Conservation (phyloP, 2,888 invertebrate species). For the Ametastegia equiseti region DNA sequence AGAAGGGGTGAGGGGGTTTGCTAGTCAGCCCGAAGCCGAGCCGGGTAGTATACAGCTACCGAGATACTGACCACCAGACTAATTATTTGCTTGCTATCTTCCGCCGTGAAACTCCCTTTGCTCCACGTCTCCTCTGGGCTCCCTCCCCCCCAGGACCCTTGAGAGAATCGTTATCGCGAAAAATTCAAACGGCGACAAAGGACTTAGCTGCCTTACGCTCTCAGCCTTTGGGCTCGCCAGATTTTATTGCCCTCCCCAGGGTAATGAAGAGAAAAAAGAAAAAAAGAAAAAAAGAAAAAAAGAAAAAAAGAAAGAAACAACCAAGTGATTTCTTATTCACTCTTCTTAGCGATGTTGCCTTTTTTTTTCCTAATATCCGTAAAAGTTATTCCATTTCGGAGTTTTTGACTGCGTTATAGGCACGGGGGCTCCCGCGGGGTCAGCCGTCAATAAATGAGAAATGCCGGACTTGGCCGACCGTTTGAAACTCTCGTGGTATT, state of each 20-base stretch:
- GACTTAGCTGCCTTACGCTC: neutral
- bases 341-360: neutral
- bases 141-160: neutral
- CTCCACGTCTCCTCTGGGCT: neutral
- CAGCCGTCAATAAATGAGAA: constrained; percentile 70
- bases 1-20: no score
- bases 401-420: constrained; percentile 61
- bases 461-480: constrained; percentile 61
- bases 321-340: no score
- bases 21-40: neutral
- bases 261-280: neutral
- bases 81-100: neutral
- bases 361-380: neutral
- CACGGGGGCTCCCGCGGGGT: no score
- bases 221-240: neutral
- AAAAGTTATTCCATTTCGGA: constrained; percentile 67
- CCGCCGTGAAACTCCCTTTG: neutral
- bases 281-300: no score
- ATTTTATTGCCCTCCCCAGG: neutral
- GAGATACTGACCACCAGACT: neutral
- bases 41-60: neutral
- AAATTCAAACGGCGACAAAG: constrained; percentile 4
- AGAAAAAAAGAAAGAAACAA: no score
- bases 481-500: constrained; percentile 55
- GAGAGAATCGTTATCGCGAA: neutral